phyloP scores from a whole-genome alignment of 64 coral and sea anemone genomes.

The Montipora cactus region DNA sequence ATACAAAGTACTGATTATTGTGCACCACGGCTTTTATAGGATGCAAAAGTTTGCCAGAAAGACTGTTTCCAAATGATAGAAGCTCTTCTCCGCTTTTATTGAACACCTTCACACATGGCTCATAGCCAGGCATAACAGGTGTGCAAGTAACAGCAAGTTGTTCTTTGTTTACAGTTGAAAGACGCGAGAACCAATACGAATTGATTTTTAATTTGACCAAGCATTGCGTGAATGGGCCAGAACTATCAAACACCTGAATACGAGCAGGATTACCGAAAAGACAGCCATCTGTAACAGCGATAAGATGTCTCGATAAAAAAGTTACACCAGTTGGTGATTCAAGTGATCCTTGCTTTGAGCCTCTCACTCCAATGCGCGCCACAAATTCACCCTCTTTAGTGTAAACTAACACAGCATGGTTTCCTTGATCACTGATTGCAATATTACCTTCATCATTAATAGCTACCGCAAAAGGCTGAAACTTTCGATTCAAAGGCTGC shows the following conservation, averaged over 20 bases:
- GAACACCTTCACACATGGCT: conserved; percentile 75
- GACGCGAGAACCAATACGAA: conserved; percentile 72
- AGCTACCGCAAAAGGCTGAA: conserved; percentile 75
- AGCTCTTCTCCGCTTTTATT: conserved; percentile 62
- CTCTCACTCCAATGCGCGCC: conserved; percentile 58
- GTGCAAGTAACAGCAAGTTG: conserved; percentile 76
- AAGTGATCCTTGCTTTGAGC: conserved; percentile 64
- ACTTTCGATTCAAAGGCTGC: conserved; percentile 38
- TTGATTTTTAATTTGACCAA: conserved; percentile 58
- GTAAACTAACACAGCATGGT: conserved; percentile 72
- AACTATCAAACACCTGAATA: conserved; percentile 72
- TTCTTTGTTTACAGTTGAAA: conserved; percentile 26
- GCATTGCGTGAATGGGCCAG: conserved; percentile 63
- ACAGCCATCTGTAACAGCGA: conserved; percentile 78
- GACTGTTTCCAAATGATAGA: conserved; percentile 68
- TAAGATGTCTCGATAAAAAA: conserved; percentile 28
- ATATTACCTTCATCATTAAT: conserved; percentile 47
- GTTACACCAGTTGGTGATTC: conserved; percentile 78
- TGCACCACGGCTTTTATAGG: conserved; percentile 71
- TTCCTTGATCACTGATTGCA: conserved; percentile 73
- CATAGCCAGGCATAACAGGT: conserved; percentile 67
- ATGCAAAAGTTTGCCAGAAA: conserved; percentile 66
- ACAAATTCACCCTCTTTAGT: conserved; percentile 73
- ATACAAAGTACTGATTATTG: conserved; percentile 82
- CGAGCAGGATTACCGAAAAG: conserved; percentile 81